phyloP scores from a whole-genome alignment of 2,888 invertebrate genomes.

The Tenthredo mesomela region DNA sequence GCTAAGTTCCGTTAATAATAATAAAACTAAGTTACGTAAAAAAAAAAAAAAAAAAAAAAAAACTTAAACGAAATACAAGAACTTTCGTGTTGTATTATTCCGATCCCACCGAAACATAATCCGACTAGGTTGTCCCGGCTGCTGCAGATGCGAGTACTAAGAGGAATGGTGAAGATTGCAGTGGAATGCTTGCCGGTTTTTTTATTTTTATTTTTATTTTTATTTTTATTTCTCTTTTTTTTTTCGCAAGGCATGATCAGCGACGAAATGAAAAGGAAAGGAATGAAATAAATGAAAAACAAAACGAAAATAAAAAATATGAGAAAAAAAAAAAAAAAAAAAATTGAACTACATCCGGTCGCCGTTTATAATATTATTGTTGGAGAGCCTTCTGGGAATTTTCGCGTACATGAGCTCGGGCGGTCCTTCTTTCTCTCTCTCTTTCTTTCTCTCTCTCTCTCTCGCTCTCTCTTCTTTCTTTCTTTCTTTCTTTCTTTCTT shows the following conservation, averaged over 20 bases:
- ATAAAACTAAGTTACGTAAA: background rate
- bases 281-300: constrained; percentile 16
- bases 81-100: constrained; percentile 11
- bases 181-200: constrained; percentile 11
- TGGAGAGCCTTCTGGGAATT: constrained; percentile 55
- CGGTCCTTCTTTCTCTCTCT: constrained; percentile 23
- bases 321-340: constrained; percentile 50
- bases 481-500: constrained; percentile 46
- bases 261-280: constrained; percentile 1
- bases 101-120: constrained; percentile 24
- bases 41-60: background rate
- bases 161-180: constrained; percentile 32
- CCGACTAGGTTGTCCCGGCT: background rate
- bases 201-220: constrained; percentile 14
- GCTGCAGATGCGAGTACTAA: constrained; percentile 24
- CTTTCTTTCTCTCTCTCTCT: constrained; percentile 45
- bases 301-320: constrained; percentile 19
- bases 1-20: background rate
- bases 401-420: constrained; percentile 22
- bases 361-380: constrained; percentile 63
- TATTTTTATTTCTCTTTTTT: background rate
- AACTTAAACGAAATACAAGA: constrained; percentile 4
- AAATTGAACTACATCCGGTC: constrained; percentile 56
- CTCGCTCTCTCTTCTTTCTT: constrained; percentile 34
- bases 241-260: background rate